phyloP scores from a whole-genome alignment of 1,140 invertebrate species.

The Archegozetes longisetosus region DNA sequence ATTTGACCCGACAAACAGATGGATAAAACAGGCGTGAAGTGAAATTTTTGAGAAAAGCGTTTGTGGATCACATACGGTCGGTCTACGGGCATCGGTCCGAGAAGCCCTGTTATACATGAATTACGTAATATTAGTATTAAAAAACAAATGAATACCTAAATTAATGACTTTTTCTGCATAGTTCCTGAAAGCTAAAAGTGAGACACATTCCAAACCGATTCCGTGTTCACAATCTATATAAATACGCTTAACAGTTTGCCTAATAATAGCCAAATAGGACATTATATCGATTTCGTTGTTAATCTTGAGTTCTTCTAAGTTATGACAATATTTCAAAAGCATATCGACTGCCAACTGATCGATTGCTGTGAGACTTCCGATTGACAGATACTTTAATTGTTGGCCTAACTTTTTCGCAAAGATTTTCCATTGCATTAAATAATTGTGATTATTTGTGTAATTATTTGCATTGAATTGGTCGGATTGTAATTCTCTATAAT shows the following conservation, averaged over 20 bases:
- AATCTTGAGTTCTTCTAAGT: constrained; percentile 7
- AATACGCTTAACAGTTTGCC: constrained; percentile 7
- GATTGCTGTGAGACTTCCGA: constrained; percentile 2
- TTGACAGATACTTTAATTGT: constrained; percentile 1
- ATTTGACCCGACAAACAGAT: too few species aligned
- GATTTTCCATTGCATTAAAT: constrained; percentile 6
- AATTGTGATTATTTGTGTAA: background rate
- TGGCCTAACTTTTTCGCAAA: constrained; percentile 7
- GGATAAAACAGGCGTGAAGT: background rate
- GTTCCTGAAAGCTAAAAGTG: constrained; percentile 8
- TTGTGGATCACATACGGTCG: too few species aligned
- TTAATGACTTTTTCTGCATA: constrained; percentile 11
- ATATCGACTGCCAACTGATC: constrained; percentile 8
- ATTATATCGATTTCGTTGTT: constrained; percentile 14
- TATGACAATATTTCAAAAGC: constrained; percentile 3
- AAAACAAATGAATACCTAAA: background rate
- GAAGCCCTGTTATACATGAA: too few species aligned
- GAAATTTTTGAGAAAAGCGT: background rate
- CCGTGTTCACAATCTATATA: constrained; percentile 13
- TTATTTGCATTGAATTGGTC: background rate
- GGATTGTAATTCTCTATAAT: background rate
- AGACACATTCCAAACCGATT: constrained; percentile 11
- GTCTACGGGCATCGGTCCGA: too few species aligned
- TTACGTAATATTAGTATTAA: too few species aligned
- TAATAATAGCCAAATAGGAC: constrained; percentile 7